Evolutionary conservation across 1,140 invertebrate genomes (phyloP).

Genomic region (Nomia melanderi): DNA sequence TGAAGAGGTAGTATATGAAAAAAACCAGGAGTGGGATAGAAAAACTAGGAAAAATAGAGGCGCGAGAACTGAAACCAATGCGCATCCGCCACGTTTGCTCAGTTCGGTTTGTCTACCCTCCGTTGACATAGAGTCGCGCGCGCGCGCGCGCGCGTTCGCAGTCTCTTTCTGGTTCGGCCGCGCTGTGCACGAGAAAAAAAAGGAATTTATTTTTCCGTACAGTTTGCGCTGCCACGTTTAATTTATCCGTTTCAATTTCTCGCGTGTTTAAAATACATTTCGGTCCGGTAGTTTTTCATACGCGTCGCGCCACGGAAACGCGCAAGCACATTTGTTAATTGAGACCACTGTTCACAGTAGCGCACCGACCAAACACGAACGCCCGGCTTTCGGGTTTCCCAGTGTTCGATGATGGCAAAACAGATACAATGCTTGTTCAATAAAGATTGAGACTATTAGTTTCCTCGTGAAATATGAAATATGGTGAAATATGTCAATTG

Average conservation of each 20-base stretch:
- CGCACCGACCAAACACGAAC: neutral
- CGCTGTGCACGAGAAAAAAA: neutral
- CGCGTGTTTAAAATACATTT: slow-evolving; percentile 23
- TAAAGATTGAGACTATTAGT: neutral
- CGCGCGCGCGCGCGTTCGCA: slow-evolving; percentile 6
- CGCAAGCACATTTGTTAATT: slow-evolving; percentile 7
- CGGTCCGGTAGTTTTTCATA: slow-evolving; percentile 12
- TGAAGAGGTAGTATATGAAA: slow-evolving; percentile 18
- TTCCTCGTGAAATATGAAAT: neutral
- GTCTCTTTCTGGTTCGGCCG: slow-evolving; percentile 7
- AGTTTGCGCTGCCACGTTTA: slow-evolving; percentile 24
- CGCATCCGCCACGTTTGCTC: slow-evolving; percentile 61
- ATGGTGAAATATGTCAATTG: too few relatives aligned
- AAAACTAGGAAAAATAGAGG: slow-evolving; percentile 25
- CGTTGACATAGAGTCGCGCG: slow-evolving; percentile 45
- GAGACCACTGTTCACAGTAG: neutral
- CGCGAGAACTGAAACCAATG: slow-evolving; percentile 63
- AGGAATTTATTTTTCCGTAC: slow-evolving; percentile 28
- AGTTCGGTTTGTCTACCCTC: slow-evolving; percentile 63
- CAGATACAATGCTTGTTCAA: neutral
- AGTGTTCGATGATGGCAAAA: neutral
- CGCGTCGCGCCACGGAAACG: neutral
- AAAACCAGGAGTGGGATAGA: neutral
- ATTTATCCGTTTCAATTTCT: slow-evolving; percentile 40
- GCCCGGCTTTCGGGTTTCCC: neutral